A percentile compares a stretch with the other conserved stretches of the same genome.
phyloP scores from a whole-genome alignment of 2,888 invertebrate species.

The Chrysolina haemoptera region DNA sequence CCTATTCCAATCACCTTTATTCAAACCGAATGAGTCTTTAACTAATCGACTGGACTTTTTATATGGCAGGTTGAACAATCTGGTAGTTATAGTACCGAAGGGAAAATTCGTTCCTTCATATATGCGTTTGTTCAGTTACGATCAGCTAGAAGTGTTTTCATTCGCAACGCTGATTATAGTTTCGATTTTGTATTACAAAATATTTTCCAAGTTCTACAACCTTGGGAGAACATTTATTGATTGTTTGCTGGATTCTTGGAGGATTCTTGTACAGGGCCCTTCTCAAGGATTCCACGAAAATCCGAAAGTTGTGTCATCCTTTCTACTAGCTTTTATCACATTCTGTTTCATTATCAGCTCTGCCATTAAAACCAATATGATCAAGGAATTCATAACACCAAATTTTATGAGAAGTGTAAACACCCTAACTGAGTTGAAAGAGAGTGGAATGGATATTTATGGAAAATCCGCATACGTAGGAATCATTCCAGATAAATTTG shows the following conservation, averaged over 20 bases:
- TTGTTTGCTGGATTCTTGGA: not conserved
- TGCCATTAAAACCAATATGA: not conserved
- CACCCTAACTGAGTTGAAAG: not conserved
- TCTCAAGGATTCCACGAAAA: not conserved
- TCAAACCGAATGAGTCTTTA: not conserved
- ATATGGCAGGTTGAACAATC: not conserved
- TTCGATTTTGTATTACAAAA: not conserved
- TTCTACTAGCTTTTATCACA: slow-evolving; percentile 3
- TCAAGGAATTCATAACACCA: not conserved
- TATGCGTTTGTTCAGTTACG: not conserved
- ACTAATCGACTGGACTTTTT: not conserved
- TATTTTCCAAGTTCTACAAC: not conserved
- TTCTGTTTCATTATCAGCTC: not conserved
- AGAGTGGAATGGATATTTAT: slow-evolving; percentile 2
- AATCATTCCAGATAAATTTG: slow-evolving; percentile 11
- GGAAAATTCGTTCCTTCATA: not conserved
- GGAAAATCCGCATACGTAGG: not conserved
- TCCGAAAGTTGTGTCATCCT: not conserved
- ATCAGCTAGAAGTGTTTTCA: not conserved
- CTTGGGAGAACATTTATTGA: not conserved
- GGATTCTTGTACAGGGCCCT: not conserved
- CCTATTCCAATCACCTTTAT: not conserved
- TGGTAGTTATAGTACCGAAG: slow-evolving; percentile 11
- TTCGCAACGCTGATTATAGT: not conserved
- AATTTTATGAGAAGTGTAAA: not conserved